Conservation (phyloP, 2,113 vertebrate species). For the Siniperca knerii region DNA sequence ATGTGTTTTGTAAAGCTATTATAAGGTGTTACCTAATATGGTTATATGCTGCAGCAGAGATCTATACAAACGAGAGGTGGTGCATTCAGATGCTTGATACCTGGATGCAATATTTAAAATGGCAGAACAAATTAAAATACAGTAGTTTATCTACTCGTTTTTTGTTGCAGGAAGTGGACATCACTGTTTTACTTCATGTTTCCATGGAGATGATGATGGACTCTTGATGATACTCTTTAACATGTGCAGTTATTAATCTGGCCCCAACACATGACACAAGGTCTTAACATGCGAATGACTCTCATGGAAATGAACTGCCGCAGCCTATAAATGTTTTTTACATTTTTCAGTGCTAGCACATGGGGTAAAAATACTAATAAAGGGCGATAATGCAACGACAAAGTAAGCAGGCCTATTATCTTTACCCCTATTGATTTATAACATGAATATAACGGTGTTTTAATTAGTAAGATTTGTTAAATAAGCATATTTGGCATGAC, state of each 20-base stretch:
- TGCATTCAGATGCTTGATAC: slow-evolving; percentile 28
- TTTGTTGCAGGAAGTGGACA: slow-evolving; percentile 21
- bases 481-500: background rate
- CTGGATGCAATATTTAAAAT: background rate
- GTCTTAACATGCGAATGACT: background rate
- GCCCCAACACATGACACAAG: background rate
- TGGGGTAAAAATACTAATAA: background rate
- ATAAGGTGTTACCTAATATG: too few relatives aligned
- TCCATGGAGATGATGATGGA: slow-evolving; percentile 47
- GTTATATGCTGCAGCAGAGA: background rate
- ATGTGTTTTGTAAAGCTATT: background rate
- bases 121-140: background rate
- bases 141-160: background rate
- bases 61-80: background rate
- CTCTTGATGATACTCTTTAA: background rate
- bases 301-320: background rate
- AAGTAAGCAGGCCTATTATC: background rate
- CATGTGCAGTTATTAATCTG: slow-evolving; percentile 39
- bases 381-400: background rate
- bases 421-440: background rate
- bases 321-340: background rate
- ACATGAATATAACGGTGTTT: background rate
- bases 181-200: slow-evolving; percentile 25
- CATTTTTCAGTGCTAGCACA: background rate
- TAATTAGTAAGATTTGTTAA: background rate